Conservation (phyloP, 2,888 invertebrate species). For the Phalera bucephala region DNA sequence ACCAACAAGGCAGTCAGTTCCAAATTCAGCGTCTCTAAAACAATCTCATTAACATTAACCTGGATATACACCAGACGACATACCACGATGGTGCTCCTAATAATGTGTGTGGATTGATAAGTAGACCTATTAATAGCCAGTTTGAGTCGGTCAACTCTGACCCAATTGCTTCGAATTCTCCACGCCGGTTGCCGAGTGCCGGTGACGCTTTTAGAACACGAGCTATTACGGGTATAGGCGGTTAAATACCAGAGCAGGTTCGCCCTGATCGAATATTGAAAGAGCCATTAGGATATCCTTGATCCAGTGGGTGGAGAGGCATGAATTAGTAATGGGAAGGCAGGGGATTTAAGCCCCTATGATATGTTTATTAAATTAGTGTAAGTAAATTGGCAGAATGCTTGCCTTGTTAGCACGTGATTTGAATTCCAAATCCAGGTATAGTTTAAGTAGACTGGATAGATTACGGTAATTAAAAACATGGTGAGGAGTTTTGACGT, state of each 20-base stretch:
- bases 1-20: too few relatives aligned
- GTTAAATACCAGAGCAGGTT: neutral
- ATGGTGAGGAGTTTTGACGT: too few relatives aligned
- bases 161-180: constrained; percentile 42
- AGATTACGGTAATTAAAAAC: too few relatives aligned
- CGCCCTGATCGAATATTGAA: constrained; percentile 3
- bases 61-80: neutral
- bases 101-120: constrained; percentile 26
- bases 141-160: constrained; percentile 40
- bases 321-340: neutral
- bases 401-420: too few relatives aligned
- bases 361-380: too few relatives aligned
- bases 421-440: too few relatives aligned
- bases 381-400: too few relatives aligned
- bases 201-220: constrained; percentile 30
- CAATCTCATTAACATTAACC: too few relatives aligned
- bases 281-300: neutral
- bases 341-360: too few relatives aligned
- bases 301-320: neutral
- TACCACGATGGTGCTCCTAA: neutral
- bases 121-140: constrained; percentile 21
- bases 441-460: too few relatives aligned
- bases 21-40: too few relatives aligned
- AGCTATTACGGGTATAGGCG: neutral
- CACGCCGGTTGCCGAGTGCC: constrained; percentile 25